phyloP scores from a whole-genome alignment of 1,140 invertebrate genomes.

The Leptinotarsa lineolata region DNA sequence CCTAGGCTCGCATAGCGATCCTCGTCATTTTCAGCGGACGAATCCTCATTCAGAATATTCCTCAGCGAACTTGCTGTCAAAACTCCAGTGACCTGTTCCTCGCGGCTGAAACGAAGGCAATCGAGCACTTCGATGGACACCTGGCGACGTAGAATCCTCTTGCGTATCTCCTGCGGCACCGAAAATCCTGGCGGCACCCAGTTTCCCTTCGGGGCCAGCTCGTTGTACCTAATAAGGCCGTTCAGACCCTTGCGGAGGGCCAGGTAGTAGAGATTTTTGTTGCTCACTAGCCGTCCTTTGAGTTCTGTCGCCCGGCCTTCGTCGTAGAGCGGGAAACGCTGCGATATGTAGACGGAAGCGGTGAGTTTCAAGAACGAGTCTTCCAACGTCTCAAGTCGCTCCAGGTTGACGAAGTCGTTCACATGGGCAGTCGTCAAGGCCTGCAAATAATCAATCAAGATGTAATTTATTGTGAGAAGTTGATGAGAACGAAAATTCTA shows the following conservation, averaged over 20 bases:
- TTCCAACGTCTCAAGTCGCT: conserved; percentile 83
- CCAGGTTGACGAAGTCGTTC: conserved; percentile 80
- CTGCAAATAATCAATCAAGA: too few species aligned
- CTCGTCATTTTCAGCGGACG: conserved; percentile 42
- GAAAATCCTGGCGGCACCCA: conserved; percentile 71
- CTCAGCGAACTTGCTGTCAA: conserved; percentile 42
- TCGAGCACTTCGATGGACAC: conserved; percentile 51
- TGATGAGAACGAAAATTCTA: too few species aligned
- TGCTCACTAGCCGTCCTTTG: conserved; percentile 78
- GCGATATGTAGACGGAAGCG: conserved; percentile 69
- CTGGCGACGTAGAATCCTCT: conserved; percentile 32
- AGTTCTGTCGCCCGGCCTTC: conserved; percentile 80
- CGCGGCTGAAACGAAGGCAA: conserved; percentile 54
- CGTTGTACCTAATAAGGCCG: conserved; percentile 65
- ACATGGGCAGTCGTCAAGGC: conserved; percentile 74
- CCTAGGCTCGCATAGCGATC: conserved; percentile 38
- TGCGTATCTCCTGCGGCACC: conserved; percentile 51
- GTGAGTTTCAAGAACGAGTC: conserved; percentile 89
- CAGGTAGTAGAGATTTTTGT: conserved; percentile 77
- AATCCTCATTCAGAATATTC: conserved; percentile 34
- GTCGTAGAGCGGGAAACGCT: conserved; percentile 67
- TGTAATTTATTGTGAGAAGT: too few species aligned
- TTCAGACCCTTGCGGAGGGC: conserved; percentile 61
- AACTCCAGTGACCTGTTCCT: conserved; percentile 56
- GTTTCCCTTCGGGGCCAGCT: conserved; percentile 68